Conservation (phyloP, 2,888 invertebrate genomes). For the Alviniconcha strummeri region DNA sequence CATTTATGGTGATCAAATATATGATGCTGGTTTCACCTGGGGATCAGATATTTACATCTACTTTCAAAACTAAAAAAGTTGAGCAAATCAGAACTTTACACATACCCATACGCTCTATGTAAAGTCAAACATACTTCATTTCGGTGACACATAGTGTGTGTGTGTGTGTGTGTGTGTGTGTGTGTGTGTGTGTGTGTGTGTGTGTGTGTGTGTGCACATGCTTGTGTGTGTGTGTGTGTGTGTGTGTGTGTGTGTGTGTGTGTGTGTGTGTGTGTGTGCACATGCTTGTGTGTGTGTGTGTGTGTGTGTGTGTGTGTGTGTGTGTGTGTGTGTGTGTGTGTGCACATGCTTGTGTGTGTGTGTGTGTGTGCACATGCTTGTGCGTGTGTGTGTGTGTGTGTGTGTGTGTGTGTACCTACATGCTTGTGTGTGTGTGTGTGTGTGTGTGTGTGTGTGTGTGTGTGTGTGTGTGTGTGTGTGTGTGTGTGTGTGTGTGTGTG, state of each 20-base stretch:
- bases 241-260: constrained; percentile 3
- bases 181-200: background rate
- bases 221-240: constrained; percentile 5
- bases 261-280: too few relatives aligned
- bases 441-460: background rate
- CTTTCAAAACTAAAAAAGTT: too few relatives aligned
- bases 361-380: background rate
- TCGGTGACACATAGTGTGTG: too few relatives aligned
- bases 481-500: constrained; percentile 12
- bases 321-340: constrained; percentile 10
- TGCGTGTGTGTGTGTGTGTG: background rate
- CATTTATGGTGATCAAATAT: too few relatives aligned
- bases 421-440: background rate
- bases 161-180: too few relatives aligned
- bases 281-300: background rate
- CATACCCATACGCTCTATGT: too few relatives aligned
- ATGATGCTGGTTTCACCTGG: too few relatives aligned
- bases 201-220: background rate
- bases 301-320: background rate
- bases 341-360: background rate
- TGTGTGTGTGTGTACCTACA: too few relatives aligned
- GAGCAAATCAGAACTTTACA: too few relatives aligned
- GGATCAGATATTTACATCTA: too few relatives aligned
- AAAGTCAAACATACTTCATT: too few relatives aligned
- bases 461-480: background rate